Base-by-base conservation (phyloP, 2,888 invertebrate genomes). In the Ophion obscuratus region DNA sequence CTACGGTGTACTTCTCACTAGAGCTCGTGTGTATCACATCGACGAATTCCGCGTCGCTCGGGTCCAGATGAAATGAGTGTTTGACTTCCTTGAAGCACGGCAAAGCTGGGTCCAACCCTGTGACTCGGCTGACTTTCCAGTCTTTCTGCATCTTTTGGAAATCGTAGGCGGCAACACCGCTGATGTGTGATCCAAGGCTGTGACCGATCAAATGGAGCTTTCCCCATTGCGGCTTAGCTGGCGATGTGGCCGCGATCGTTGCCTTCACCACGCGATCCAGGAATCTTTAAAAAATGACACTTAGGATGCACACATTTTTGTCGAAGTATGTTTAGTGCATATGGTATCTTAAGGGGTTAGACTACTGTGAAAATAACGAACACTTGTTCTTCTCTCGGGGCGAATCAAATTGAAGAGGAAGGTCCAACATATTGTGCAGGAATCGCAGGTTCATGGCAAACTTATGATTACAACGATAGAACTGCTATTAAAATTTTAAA, bases 21-120 rank as follows among this genome's bases (percentile, higher is more conserved):
- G 95, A 96, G 86, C 96, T 96, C 0, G 96, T 96, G 89, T 96
- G 96, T 80, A 96, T 96, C 31, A 96, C 94, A 87, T 96, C 96
- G 0, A 96, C 96, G 76, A 95, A 96, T 44, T 95, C 94, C 0
- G 96, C 96, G 85, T 96, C 96, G 0, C 94, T 92, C 5, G 93
- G 92, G 88, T 96, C 95, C 85, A 96, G 90, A 10, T 95, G 94
- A 86, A 96, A 95, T 0, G 93, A 92, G 0, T 91, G 79, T 85
- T 94, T 93, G 0, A 92, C 90, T 0, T 94, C 94, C n/a, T 94
- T 94, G 91, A 96, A 96, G 88, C 96, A 96, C 0, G 96, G 96
- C 79, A 96, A 95, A 0, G 96, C 96, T 6, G 96, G 96, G 88
- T 96, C 96, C 86, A 96, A 91, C 59, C 96, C 96, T 94, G 91